These are phyloP conservation scores for Phycodurus eques DNA, from an alignment of 2,113 vertebrate species.

Conservation along the genomic window DNA sequence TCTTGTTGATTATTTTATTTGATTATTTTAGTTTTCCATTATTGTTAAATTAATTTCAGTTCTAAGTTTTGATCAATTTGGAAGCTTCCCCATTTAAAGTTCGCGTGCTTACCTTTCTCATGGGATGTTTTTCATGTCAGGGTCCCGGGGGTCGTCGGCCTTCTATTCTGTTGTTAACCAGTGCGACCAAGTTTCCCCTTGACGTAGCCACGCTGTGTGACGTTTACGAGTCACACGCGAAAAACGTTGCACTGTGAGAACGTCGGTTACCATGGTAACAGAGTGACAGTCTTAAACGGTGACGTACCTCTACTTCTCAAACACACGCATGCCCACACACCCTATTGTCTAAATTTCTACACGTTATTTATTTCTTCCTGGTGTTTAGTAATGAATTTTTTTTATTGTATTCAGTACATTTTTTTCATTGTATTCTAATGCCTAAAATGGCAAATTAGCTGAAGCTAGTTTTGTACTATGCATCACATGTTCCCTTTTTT, in stretches of 20 bases:
- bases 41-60: no score
- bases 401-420: no score
- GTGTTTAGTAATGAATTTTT: no score
- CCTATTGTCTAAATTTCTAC: no score
- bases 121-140: background rate
- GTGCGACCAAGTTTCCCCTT: background rate
- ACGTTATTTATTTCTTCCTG: no score
- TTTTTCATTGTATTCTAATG: no score
- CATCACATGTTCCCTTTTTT: no score
- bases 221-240: background rate
- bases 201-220: background rate
- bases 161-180: background rate
- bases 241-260: background rate
- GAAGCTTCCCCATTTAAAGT: background rate
- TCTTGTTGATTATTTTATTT: background rate
- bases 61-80: no score
- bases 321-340: no score
- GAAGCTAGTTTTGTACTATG: no score
- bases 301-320: background rate
- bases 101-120: background rate
- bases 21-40: no score
- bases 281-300: background rate
- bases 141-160: background rate
- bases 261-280: background rate
- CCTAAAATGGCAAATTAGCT: no score